A percentile compares a stretch with the other conserved stretches of the same genome.
Evolutionary conservation across 2,797 vertebrate species (phyloP).

Genomic region (Gymnoscopelus microlampas): DNA sequence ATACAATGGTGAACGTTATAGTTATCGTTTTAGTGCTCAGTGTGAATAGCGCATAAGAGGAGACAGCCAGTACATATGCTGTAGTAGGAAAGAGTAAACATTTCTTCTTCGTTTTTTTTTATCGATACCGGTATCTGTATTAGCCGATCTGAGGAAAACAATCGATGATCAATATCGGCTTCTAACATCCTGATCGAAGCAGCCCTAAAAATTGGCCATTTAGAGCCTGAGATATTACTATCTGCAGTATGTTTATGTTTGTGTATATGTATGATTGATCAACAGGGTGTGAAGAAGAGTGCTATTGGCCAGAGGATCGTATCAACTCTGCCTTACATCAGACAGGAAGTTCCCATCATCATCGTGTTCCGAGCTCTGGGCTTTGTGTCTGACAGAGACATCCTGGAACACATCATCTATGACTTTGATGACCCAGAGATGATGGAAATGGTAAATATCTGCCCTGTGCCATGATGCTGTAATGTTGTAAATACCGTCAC

Average conservation of each 20-base stretch:
- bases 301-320: constrained; percentile 98
- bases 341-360: constrained; percentile 98
- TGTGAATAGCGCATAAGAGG: too few species aligned
- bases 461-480: background rate
- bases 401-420: constrained; percentile 98
- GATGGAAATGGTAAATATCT: constrained; percentile 95
- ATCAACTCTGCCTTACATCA: constrained; percentile 95
- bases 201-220: background rate
- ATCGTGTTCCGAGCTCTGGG: constrained; percentile 96
- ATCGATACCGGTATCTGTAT: too few species aligned
- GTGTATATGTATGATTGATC: background rate
- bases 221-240: too few species aligned
- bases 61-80: too few species aligned
- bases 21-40: too few species aligned
- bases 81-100: too few species aligned
- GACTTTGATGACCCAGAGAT: constrained; percentile 99
- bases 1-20: too few species aligned
- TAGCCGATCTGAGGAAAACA: too few species aligned
- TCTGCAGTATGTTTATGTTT: too few species aligned
- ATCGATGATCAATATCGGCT: background rate
- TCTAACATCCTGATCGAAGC: background rate
- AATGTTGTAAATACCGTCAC: background rate
- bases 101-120: too few species aligned
- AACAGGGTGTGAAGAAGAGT: constrained; percentile 96
- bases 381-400: constrained; percentile 97